Percentiles rank a stretch among this genome's conserved stretches.
Conservation (phyloP, 2,113 vertebrate species). For the Pelvicachromis taeniatus region DNA sequence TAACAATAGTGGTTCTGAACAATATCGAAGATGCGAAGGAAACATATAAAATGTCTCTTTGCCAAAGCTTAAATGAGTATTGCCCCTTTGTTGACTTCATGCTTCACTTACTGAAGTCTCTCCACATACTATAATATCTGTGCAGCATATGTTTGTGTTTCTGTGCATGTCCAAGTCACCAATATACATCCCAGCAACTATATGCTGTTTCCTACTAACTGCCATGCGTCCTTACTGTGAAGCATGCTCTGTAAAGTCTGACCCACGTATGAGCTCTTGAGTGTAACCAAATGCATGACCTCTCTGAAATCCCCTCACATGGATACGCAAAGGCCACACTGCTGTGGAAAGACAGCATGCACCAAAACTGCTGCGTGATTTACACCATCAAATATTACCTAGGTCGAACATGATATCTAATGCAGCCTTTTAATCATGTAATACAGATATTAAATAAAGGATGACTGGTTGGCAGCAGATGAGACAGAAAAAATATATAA, state of each 20-base stretch:
- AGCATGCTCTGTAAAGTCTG: not conserved
- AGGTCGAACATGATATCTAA: not conserved
- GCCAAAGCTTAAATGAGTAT: not conserved
- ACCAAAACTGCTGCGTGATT: not conserved
- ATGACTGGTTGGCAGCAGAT: not conserved
- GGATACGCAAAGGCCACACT: not conserved
- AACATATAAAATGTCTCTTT: not conserved
- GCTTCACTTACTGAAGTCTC: not conserved
- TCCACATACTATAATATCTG: not conserved
- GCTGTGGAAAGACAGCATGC: not conserved
- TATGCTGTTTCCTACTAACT: conserved; percentile 14
- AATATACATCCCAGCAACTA: conserved; percentile 3
- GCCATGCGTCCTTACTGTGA: not conserved
- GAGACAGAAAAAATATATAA: not conserved
- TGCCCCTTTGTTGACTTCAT: not conserved
- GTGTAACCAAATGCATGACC: not conserved
- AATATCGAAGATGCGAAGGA: not conserved
- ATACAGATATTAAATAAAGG: not conserved
- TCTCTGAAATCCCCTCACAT: not conserved
- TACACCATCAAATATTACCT: not conserved
- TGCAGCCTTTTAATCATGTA: not conserved
- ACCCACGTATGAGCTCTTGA: not conserved
- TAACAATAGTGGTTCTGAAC: not conserved
- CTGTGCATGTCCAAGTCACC: not conserved
- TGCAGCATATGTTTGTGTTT: not conserved